A percentile compares a stretch with the other conserved stretches of the same genome.
phyloP scores from a whole-genome alignment of 2,113 vertebrate genomes.

The Charina bottae region DNA sequence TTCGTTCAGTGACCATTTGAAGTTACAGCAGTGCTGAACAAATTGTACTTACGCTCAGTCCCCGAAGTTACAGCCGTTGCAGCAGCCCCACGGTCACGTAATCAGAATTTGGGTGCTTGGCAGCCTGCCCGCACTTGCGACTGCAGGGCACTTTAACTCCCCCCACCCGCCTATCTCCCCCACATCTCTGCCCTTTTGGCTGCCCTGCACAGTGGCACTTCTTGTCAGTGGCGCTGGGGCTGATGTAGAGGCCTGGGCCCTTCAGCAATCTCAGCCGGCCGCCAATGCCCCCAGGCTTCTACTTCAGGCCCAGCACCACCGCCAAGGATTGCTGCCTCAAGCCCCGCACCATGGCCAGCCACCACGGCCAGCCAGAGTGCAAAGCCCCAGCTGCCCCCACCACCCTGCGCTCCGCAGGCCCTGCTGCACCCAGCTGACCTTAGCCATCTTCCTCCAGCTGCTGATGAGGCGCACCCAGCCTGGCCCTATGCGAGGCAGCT shows the following conservation, averaged over 20 bases:
- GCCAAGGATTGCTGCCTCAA: neutral
- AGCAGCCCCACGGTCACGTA: neutral
- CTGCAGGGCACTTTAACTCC: neutral
- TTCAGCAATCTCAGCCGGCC: neutral
- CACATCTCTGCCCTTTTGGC: neutral
- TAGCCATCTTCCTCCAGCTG: neutral
- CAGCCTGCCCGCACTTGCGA: neutral
- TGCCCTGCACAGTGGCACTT: neutral
- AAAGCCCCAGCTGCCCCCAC: neutral
- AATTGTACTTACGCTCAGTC: neutral
- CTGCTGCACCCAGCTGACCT: neutral
- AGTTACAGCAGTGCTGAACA: neutral
- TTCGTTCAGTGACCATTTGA: neutral
- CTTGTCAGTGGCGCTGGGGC: too few relatives aligned
- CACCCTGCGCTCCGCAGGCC: neutral
- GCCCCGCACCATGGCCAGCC: neutral
- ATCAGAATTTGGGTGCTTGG: neutral
- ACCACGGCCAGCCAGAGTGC: neutral
- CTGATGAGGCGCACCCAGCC: too few relatives aligned
- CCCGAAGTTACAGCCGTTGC: neutral
- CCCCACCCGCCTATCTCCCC: neutral
- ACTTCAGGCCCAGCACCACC: neutral
- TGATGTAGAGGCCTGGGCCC: neutral
- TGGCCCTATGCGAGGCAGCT: too few relatives aligned
- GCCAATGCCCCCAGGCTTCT: neutral